Evolutionary conservation across 2,113 vertebrate genomes (phyloP), one percentile per base, ranked within the genome.

Genomic region (Uropsilus gracilis): DNA sequence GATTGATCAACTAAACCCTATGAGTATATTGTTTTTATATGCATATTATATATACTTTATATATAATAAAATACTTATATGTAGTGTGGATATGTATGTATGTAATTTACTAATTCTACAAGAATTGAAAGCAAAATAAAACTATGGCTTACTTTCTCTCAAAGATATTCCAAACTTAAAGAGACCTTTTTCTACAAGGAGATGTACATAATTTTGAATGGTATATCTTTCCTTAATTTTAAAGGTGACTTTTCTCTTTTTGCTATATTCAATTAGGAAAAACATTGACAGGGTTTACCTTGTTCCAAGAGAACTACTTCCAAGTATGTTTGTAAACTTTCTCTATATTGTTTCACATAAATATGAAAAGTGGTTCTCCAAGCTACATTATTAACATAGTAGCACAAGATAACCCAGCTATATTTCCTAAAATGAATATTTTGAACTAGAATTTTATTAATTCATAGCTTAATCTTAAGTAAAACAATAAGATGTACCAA

Each of bases 121-220:
- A 86, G 24, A 90, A 64, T 46, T 17, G 72, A 57, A 78, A 89
- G 63, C 16, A 84, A 90, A 87, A n/a, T 83, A 77, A 90, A 86
- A 81, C 28, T 66, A 7, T 28, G 53, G 4, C 28, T 85, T 86
- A 53, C 34, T 86, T 94, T 78, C 42, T 91, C 87, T 80, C 20
- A 82, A 57, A 71, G 8, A 13, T 66, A 83, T 84, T 87, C 13
- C 34, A 92, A 81, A 94, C 22, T 22, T 61, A 78, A 82, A 90
- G 34, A 90, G 87, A 84, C 44, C 6, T 18, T 72, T 78, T 76
- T 46, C 42, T 59, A 30, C 55, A n/a, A 53, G 39, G 4, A 72
- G 69, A 64, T 81, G 53, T 50, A 20, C 11, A 42, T 46, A 53
- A 0, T 44, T 90, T 88, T 42, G 9, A 44, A 90, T 80, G 32